phyloP scores from a whole-genome alignment of 1,140 invertebrate species.

The Dendroctonus valens region DNA sequence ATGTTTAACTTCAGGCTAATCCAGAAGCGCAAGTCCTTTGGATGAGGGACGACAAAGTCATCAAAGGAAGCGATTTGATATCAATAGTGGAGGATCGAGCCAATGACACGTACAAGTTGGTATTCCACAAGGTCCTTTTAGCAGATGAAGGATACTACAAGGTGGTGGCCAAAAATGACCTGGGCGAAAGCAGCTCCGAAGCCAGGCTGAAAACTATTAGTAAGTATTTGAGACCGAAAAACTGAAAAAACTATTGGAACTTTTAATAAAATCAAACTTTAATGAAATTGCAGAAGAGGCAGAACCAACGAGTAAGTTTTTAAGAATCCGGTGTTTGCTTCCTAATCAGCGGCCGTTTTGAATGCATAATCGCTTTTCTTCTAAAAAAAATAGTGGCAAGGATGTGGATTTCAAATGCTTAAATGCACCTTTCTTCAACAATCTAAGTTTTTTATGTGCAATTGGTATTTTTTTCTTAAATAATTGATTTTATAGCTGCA shows the following conservation, averaged over 20 bases:
- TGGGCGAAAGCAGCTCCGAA: constrained; percentile 68
- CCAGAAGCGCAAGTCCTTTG: constrained; percentile 76
- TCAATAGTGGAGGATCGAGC: constrained; percentile 63
- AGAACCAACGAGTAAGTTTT: constrained; percentile 48
- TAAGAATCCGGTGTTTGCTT: not conserved
- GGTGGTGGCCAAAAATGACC: constrained; percentile 69
- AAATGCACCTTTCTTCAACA: not conserved
- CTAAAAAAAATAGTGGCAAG: no score
- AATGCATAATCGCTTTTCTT: not conserved
- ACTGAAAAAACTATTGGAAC: constrained; percentile 15
- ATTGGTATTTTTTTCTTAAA: no score
- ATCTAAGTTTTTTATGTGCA: not conserved
- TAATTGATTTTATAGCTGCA: no score
- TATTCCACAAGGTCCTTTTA: constrained; percentile 65
- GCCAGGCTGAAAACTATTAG: constrained; percentile 75
- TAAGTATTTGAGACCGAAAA: constrained; percentile 53
- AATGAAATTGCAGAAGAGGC: constrained; percentile 44
- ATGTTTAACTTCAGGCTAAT: constrained; percentile 58
- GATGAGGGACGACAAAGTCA: constrained; percentile 63
- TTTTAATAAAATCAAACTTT: no score
- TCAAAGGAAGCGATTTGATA: constrained; percentile 59
- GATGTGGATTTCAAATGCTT: constrained; percentile 7
- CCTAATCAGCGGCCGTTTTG: not conserved
- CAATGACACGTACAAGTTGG: constrained; percentile 65
- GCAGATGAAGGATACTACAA: constrained; percentile 80